Base-by-base conservation (phyloP, 2,797 vertebrate genomes). In the Fratercula arctica region DNA sequence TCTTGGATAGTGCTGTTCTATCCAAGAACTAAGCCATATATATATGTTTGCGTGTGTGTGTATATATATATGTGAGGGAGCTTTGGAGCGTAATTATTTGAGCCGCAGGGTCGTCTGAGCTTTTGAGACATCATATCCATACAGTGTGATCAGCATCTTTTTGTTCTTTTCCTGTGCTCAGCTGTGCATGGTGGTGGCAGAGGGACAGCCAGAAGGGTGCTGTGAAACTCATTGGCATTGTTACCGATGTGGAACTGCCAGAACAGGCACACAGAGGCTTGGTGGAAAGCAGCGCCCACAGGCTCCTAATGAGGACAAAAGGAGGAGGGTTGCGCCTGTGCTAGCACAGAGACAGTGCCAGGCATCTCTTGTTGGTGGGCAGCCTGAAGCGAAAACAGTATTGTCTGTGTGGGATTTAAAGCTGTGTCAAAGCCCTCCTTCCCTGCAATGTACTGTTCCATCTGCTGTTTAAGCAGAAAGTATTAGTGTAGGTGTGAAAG, bases 391-490 rank as follows among this genome's bases (percentile, higher is more conserved):
- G 68, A 54, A 88, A 90, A 67, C 78, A 67, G 54, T 18, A 29
- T 21, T 20, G 45, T 78, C 43, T 90, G 87, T 75, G 80, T 70
- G 60, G 85, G 90, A 66, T 80, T 77, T 56, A 75, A 51, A 93
- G 84, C 94, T 70, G 12, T 70, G 69, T 85, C 85, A 83, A 56
- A 83, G 35, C 83, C 64, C 33, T 90, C 37, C 75, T 53, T 93
- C 64, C 81, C 89, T 14, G 4, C 64, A 31, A 16, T 8, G 57
- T 37, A 57, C 87, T 10, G 29, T 81, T 60, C 78, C 81, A 83
- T 80, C 88, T 83, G 87, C 74, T 73, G 50, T 60, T 89, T 37
- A 5, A 87, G 89, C 51, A 60, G 68, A 56, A 92, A 53, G 50
- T 37, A 79, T 66, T 63, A 25, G 13, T 11, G 84, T 83, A 61